Percentiles rank a stretch among this genome's conserved stretches.
phyloP scores from a whole-genome alignment of 2,797 vertebrate species.

The Toxotes lorentzi region DNA sequence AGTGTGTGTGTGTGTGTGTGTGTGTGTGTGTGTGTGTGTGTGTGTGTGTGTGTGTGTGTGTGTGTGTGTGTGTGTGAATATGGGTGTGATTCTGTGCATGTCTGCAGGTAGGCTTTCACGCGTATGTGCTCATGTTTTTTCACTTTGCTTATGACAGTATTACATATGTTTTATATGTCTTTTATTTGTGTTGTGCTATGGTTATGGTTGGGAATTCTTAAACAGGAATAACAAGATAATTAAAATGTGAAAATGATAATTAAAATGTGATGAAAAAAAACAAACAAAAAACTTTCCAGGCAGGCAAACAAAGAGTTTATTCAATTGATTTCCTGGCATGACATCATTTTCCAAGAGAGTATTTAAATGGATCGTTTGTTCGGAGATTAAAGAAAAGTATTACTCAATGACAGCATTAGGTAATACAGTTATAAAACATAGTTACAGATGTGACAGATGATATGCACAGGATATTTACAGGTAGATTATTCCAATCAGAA shows the following conservation, averaged over 20 bases:
- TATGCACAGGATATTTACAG: too few relatives aligned
- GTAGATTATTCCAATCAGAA: too few relatives aligned
- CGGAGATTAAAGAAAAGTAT: too few relatives aligned
- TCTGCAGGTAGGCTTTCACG: conserved; percentile 50
- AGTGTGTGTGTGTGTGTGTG: conserved; percentile 51
- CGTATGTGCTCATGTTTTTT: conserved; percentile 45
- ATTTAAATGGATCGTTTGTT: too few relatives aligned
- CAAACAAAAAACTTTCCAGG: too few relatives aligned
- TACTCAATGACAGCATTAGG: too few relatives aligned
- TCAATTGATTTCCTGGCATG: not conserved
- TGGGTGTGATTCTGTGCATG: conserved; percentile 43
- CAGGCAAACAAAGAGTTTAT: too few relatives aligned
- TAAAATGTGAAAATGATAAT: too few relatives aligned
- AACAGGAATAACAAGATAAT: too few relatives aligned
- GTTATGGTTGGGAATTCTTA: not conserved
- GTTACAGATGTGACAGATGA: too few relatives aligned
- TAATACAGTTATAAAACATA: too few relatives aligned
- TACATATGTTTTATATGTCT: conserved; percentile 33
- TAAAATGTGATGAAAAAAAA: too few relatives aligned
- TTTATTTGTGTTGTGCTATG: conserved; percentile 13
- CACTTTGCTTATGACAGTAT: conserved; percentile 16
- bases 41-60: conserved; percentile 26
- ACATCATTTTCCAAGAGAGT: not conserved
- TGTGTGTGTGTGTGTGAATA: conserved; percentile 25
- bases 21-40: conserved; percentile 26